Conservation (phyloP, 2,113 vertebrate genomes). For the Bungarus multicinctus region DNA sequence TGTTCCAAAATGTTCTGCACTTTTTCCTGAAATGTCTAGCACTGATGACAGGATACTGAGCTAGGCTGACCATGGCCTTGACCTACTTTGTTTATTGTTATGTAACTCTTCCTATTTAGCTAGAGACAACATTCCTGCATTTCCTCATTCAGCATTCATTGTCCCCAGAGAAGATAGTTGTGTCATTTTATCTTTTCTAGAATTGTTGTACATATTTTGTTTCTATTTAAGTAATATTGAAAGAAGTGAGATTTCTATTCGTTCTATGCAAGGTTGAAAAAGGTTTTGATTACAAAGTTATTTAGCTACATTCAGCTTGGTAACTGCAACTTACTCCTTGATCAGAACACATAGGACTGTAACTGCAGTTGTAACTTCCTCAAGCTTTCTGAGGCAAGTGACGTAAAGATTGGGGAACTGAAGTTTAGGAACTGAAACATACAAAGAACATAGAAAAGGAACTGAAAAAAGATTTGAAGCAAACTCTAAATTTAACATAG, state of each 20-base stretch:
- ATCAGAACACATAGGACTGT: not conserved
- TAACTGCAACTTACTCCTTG: not conserved
- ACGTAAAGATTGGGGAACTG: not conserved
- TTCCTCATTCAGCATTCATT: conserved; percentile 14
- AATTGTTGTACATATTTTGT: not conserved
- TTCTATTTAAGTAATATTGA: conserved; percentile 1
- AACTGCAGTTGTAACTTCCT: not conserved
- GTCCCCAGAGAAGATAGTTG: not conserved
- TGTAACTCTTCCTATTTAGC: conserved; percentile 13
- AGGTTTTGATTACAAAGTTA: not conserved
- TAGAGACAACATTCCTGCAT: not conserved
- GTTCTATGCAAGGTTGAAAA: not conserved
- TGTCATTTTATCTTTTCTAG: not conserved
- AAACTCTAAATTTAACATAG: not conserved
- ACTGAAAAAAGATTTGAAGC: not conserved
- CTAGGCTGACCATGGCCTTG: conserved; percentile 8
- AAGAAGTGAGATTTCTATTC: not conserved
- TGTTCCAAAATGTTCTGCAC: not conserved
- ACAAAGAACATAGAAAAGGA: not conserved
- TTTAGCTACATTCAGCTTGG: not conserved
- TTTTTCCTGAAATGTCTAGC: not conserved
- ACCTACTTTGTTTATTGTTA: conserved; percentile 15
- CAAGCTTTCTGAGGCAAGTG: not conserved
- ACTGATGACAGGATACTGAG: conserved; percentile 20
- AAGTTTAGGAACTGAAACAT: not conserved